phyloP scores from a whole-genome alignment of 2,797 vertebrate genomes.

The Lutjanus campechanus region DNA sequence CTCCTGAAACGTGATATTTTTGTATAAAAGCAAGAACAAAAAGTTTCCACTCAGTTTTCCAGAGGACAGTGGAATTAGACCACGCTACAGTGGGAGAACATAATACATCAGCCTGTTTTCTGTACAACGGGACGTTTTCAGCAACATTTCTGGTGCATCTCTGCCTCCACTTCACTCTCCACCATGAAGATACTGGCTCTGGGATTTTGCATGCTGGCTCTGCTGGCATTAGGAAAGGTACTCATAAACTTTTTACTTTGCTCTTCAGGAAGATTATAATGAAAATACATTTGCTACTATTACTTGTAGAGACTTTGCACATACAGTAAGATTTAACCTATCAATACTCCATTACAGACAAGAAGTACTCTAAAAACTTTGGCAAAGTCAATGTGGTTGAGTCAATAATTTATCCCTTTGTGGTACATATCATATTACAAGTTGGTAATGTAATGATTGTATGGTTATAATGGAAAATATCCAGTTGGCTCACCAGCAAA shows the following conservation, averaged over 20 bases:
- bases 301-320: fast-evolving
- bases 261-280: neutral
- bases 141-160: slow-evolving; percentile 7
- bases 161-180: neutral
- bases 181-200: slow-evolving; percentile 60
- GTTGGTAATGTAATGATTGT: too few species aligned
- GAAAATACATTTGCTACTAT: neutral
- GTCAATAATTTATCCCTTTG: neutral
- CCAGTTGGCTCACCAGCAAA: too few species aligned
- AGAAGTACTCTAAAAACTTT: neutral
- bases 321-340: neutral
- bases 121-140: neutral
- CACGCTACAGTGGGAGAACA: neutral
- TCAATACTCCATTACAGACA: neutral
- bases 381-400: neutral
- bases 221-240: slow-evolving; percentile 68
- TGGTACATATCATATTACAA: too few species aligned
- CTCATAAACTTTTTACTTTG: neutral
- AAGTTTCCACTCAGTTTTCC: neutral
- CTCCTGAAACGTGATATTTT: neutral
- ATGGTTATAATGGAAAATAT: too few species aligned
- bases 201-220: slow-evolving; percentile 36
- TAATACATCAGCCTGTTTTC: neutral
- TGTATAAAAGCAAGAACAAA: slow-evolving; percentile 43
- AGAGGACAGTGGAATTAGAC: neutral